Evolutionary conservation across 1,140 invertebrate species (phyloP).

Genomic region (Zaprionus vittiger): DNA sequence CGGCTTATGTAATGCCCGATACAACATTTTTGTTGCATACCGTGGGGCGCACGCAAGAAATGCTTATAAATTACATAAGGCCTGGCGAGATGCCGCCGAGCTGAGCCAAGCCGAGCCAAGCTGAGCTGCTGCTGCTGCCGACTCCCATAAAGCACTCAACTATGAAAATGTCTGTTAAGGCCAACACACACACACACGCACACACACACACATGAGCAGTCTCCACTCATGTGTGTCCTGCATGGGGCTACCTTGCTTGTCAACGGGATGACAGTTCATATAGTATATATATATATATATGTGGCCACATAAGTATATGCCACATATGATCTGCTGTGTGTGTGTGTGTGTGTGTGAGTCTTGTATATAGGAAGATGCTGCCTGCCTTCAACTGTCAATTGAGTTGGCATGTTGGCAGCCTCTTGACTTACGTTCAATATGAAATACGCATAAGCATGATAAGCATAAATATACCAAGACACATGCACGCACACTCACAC

Average conservation of each 20-base stretch:
- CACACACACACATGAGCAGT: conserved; percentile 39
- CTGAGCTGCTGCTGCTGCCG: conserved; percentile 38
- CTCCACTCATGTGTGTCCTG: conserved; percentile 59
- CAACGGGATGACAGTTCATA: conserved; percentile 80
- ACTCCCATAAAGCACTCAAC: conserved; percentile 74
- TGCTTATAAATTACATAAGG: conserved; percentile 77
- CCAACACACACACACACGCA: conserved; percentile 70
- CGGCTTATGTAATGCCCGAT: conserved; percentile 59
- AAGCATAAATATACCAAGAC: conserved; percentile 60
- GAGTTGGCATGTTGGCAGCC: conserved; percentile 81
- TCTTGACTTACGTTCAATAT: conserved; percentile 78
- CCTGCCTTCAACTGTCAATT: conserved; percentile 76
- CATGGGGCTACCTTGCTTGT: conserved; percentile 70
- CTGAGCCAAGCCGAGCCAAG: conserved; percentile 3
- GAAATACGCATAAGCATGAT: conserved; percentile 76
- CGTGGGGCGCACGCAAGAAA: conserved; percentile 66
- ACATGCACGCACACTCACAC: neutral
- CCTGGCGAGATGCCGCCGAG: conserved; percentile 5
- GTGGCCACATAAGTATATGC: conserved; percentile 22
- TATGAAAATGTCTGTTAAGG: conserved; percentile 82
- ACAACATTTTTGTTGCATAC: conserved; percentile 74
- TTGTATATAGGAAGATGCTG: conserved; percentile 19
- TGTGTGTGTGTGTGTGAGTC: neutral
- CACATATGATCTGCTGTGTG: conserved; percentile 8
- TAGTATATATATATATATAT: conserved; percentile 62